Conservation (phyloP, 1,140 invertebrate species). For the Tetramorium simillimum region DNA sequence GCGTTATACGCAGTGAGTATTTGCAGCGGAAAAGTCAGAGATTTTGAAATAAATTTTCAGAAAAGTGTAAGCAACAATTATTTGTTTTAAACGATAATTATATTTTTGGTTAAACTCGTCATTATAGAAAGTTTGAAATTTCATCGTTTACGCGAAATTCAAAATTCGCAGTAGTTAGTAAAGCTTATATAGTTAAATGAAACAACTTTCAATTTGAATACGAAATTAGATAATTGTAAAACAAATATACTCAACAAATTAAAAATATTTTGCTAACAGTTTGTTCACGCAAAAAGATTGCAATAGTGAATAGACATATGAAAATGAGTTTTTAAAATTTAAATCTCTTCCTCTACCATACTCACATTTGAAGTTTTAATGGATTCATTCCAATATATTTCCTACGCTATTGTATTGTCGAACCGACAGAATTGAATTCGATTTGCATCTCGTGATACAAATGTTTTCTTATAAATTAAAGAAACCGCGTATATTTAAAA, state of each 20-base stretch:
- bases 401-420: background rate
- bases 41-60: slow-evolving; percentile 4
- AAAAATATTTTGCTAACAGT: background rate
- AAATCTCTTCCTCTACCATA: slow-evolving; percentile 13
- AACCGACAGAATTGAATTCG: slow-evolving; percentile 28
- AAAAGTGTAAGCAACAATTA: slow-evolving; percentile 17
- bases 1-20: background rate
- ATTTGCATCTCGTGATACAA: background rate
- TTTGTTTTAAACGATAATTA: slow-evolving; percentile 24
- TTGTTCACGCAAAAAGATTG: background rate
- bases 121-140: background rate
- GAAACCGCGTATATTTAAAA: background rate
- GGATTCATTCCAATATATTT: slow-evolving; percentile 40
- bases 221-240: background rate
- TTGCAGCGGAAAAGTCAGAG: slow-evolving; percentile 21
- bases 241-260: background rate
- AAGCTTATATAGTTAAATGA: background rate
- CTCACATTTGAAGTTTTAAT: slow-evolving; percentile 55
- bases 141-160: background rate
- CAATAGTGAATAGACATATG: background rate
- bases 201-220: background rate
- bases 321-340: slow-evolving; percentile 6
- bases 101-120: background rate
- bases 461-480: background rate
- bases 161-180: background rate